Evolutionary conservation across 1,140 invertebrate species (phyloP).

Genomic region (Andrena cerasifolii): DNA sequence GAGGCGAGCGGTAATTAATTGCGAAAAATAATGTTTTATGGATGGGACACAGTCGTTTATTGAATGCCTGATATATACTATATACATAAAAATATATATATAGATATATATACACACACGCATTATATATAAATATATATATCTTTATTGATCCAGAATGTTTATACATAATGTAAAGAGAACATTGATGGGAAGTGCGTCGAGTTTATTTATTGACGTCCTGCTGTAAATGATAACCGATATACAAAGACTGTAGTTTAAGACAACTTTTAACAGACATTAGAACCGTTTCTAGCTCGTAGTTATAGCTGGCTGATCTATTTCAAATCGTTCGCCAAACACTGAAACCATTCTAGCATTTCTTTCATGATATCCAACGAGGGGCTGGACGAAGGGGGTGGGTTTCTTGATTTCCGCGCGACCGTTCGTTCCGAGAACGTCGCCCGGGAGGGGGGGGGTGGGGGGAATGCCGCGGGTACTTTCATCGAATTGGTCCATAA

Average conservation of each 20-base stretch:
- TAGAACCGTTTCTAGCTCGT: conserved; percentile 73
- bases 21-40: conserved; percentile 55
- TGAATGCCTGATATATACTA: conserved; percentile 73
- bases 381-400: no score
- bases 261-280: conserved; percentile 81
- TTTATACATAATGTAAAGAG: conserved; percentile 52
- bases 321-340: conserved; percentile 62
- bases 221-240: conserved; percentile 63
- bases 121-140: conserved; percentile 53
- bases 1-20: conserved; percentile 51
- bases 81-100: conserved; percentile 74
- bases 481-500: conserved; percentile 2
- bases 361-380: background rate
- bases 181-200: conserved; percentile 46
- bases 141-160: conserved; percentile 49
- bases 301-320: conserved; percentile 42
- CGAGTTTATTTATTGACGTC: conserved; percentile 61
- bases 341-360: background rate
- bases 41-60: conserved; percentile 56
- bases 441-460: background rate
- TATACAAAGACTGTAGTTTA: conserved; percentile 80
- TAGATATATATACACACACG: conserved; percentile 53
- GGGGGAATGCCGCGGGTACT: no score
- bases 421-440: background rate
- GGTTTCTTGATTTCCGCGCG: background rate